Conservation (phyloP, 2,797 vertebrate species). For the Myotis vivesi region DNA sequence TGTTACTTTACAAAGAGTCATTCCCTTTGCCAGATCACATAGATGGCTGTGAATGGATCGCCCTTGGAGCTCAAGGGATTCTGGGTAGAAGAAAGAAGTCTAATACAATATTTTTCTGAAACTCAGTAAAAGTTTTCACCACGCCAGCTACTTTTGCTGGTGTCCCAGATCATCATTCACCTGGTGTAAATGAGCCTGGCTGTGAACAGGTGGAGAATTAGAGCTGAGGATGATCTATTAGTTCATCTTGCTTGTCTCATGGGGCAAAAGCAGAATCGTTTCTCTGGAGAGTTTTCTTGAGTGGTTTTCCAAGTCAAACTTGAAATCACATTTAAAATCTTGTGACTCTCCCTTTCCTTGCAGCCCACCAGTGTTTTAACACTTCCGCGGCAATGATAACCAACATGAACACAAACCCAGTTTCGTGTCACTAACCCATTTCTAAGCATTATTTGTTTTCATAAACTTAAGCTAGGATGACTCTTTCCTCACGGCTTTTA, state of each 20-base stretch:
- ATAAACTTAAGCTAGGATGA: constrained; percentile 68
- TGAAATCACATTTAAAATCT: not conserved
- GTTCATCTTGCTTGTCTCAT: not conserved
- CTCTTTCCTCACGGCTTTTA: constrained; percentile 78
- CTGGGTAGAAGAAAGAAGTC: not conserved
- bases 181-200: constrained; percentile 47
- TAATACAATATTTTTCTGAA: not conserved
- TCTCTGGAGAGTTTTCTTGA: not conserved
- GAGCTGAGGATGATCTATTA: constrained; percentile 32
- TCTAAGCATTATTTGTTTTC: constrained; percentile 76
- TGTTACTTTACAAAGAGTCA: not conserved
- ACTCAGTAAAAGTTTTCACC: not conserved
- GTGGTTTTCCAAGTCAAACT: constrained; percentile 17
- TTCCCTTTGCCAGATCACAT: not conserved
- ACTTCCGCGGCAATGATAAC: constrained; percentile 55
- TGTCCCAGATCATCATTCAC: constrained; percentile 63
- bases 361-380: constrained; percentile 56
- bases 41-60: not conserved
- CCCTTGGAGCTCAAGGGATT: not conserved
- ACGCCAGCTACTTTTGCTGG: not conserved
- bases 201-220: constrained; percentile 48
- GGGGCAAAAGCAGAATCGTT: not conserved
- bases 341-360: not conserved
- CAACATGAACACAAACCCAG: constrained; percentile 50
- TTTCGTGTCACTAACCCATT: constrained; percentile 62